Conservation (phyloP, 2,888 invertebrate genomes). For the Mythimna ferrago region DNA sequence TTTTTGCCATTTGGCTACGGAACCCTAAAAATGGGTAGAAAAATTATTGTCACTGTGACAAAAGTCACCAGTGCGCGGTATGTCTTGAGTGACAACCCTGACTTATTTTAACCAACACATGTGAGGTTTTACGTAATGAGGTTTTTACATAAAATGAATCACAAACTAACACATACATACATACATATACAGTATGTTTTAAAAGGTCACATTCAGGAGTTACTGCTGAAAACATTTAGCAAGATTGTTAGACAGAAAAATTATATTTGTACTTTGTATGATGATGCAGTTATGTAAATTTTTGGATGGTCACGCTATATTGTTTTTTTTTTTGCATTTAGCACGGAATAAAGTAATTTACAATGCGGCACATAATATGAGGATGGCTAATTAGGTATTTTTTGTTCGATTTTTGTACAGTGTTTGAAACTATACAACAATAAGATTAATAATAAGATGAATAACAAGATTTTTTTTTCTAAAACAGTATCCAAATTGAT, state of each 20-base stretch:
- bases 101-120: constrained; percentile 15
- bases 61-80: no score
- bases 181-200: constrained; percentile 13
- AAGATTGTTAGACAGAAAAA: background rate
- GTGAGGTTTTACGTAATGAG: constrained; percentile 36
- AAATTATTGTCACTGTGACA: no score
- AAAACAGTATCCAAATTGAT: no score
- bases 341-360: background rate
- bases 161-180: constrained; percentile 37
- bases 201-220: constrained; percentile 42
- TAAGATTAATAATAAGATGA: no score
- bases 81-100: constrained; percentile 37
- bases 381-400: background rate
- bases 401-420: no score
- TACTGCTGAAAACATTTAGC: constrained; percentile 12
- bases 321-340: constrained; percentile 1
- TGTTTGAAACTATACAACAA: no score
- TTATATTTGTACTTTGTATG: constrained; percentile 1
- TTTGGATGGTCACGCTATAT: background rate
- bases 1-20: no score
- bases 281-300: constrained; percentile 24
- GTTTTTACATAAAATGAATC: constrained; percentile 54
- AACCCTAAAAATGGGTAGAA: no score
- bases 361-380: background rate
- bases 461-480: no score